Conservation (phyloP, 2,113 vertebrate genomes). For the Cavia aperea region DNA sequence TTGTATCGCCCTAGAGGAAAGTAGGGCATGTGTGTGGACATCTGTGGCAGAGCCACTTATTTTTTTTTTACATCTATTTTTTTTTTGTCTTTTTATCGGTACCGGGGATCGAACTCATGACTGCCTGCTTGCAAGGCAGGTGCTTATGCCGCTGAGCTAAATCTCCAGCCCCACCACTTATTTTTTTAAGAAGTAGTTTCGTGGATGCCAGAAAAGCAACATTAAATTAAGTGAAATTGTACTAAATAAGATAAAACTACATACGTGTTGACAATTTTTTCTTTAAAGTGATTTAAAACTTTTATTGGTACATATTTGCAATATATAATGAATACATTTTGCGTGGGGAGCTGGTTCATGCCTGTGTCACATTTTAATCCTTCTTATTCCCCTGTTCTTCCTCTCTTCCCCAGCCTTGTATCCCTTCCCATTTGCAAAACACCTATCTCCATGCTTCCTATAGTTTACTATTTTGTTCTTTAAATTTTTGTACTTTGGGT, state of each 20-base stretch:
- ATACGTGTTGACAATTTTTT: not conserved
- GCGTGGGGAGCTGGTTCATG: not conserved
- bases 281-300: not conserved
- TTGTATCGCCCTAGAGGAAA: not conserved
- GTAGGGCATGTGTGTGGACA: not conserved
- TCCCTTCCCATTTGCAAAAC: not conserved
- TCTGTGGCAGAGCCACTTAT: not conserved
- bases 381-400: not conserved
- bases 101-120: too few species aligned
- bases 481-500: not conserved
- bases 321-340: not conserved
- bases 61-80: too few species aligned
- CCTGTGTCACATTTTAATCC: not conserved
- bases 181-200: not conserved
- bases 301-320: not conserved
- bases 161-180: too few species aligned
- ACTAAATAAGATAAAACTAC: not conserved
- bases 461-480: not conserved
- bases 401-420: not conserved
- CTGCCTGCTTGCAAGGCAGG: too few species aligned
- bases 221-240: not conserved
- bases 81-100: too few species aligned
- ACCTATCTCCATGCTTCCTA: not conserved
- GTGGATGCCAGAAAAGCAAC: not conserved
- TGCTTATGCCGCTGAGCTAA: too few species aligned